Percentiles rank a stretch among this genome's conserved stretches.
Evolutionary conservation across 2,797 vertebrate species (phyloP).

Genomic region (Mycteria americana): DNA sequence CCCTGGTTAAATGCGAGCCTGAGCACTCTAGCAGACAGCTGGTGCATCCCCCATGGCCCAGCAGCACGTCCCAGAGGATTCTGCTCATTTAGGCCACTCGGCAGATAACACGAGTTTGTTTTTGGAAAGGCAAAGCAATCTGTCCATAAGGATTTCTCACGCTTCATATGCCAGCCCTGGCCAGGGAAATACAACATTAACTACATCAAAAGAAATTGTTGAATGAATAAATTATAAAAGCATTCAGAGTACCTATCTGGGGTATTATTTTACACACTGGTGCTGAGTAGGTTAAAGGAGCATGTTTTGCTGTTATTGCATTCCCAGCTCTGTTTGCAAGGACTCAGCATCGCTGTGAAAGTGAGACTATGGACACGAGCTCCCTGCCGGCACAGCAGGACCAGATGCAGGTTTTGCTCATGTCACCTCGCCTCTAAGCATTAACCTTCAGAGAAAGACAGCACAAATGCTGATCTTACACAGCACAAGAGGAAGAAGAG

Average conservation of each 20-base stretch:
- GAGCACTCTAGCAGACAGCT: not conserved
- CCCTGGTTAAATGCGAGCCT: accelerated
- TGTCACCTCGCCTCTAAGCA: not conserved
- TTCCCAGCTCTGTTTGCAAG: not conserved
- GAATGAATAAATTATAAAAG: conserved; percentile 73
- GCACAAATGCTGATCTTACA: accelerated
- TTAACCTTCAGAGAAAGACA: not conserved
- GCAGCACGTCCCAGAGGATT: not conserved
- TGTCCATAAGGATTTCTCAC: conserved; percentile 70
- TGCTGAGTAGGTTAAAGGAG: conserved; percentile 56
- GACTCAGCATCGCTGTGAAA: not conserved
- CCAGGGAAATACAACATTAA: conserved; percentile 64
- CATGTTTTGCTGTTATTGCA: conserved; percentile 52
- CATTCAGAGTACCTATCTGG: conserved; percentile 48
- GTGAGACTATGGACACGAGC: conserved; percentile 37
- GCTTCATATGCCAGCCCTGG: conserved; percentile 44
- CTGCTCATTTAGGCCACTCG: conserved; percentile 32
- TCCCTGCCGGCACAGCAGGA: not conserved
- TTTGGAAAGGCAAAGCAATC: conserved; percentile 58
- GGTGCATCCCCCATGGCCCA: accelerated
- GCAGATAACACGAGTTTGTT: conserved; percentile 57
- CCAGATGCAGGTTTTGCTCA: not conserved
- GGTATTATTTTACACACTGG: conserved; percentile 44
- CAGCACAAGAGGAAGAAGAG: not conserved
- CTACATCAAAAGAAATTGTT: conserved; percentile 53